Evolutionary conservation across 1,140 invertebrate genomes (phyloP).

Genomic region (Macrocentrus cingulum): DNA sequence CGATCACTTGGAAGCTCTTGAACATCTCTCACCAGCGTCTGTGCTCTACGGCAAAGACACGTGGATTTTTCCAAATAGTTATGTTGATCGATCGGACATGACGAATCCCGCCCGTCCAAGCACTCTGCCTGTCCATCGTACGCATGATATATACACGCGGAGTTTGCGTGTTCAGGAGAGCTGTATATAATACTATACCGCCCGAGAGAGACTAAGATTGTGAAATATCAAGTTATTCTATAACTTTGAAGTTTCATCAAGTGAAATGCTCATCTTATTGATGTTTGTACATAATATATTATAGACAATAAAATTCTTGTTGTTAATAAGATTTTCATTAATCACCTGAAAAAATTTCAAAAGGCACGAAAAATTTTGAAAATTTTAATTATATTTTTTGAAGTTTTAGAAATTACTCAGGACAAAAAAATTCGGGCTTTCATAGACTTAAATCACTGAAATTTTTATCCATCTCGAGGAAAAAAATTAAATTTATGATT

Average conservation of each 20-base stretch:
- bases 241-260: too few relatives aligned
- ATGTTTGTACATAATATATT: slow-evolving; percentile 47
- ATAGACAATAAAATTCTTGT: slow-evolving; percentile 43
- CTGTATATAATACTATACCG: slow-evolving; percentile 48
- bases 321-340: slow-evolving; percentile 37
- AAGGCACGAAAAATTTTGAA: too few relatives aligned
- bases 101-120: slow-evolving; percentile 40
- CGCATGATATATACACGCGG: slow-evolving; percentile 49
- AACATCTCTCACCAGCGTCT: slow-evolving; percentile 30
- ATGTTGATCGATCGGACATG: slow-evolving; percentile 30
- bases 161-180: slow-evolving; percentile 50
- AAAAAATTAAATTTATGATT: too few relatives aligned
- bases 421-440: too few relatives aligned
- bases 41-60: slow-evolving; percentile 30
- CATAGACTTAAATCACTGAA: too few relatives aligned
- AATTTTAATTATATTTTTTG: too few relatives aligned
- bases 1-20: slow-evolving; percentile 25
- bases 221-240: too few relatives aligned
- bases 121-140: slow-evolving; percentile 45
- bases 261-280: slow-evolving; percentile 33
- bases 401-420: too few relatives aligned
- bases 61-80: slow-evolving; percentile 43
- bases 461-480: too few relatives aligned
- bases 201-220: background rate
- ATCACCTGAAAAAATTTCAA: too few relatives aligned